These are phyloP conservation scores for Irena cyanogastra DNA, from an alignment of 2,113 vertebrate species.

Conservation along the genomic window DNA sequence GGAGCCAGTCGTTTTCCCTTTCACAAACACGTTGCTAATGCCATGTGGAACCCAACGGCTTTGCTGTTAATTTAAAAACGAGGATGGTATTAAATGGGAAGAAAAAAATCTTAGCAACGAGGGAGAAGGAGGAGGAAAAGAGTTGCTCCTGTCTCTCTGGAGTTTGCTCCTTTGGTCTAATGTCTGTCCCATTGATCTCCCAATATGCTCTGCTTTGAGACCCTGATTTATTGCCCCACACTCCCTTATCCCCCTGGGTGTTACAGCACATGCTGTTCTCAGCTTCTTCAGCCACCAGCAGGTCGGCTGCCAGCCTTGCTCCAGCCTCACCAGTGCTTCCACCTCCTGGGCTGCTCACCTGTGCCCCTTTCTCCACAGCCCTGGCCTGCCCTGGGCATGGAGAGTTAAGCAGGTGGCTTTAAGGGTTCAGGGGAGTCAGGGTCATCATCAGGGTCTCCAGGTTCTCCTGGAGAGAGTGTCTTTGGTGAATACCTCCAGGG, in stretches of 20 bases:
- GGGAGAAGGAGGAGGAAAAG: neutral
- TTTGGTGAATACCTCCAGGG: neutral
- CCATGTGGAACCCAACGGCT: conserved; percentile 19
- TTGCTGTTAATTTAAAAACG: conserved; percentile 50
- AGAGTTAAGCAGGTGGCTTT: neutral
- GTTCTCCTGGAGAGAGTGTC: neutral
- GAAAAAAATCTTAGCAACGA: neutral
- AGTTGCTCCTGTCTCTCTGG: neutral
- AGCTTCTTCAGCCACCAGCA: neutral
- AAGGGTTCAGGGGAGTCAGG: neutral
- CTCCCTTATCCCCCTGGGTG: neutral
- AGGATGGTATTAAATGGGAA: conserved; percentile 35
- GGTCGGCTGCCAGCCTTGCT: neutral
- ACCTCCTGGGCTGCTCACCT: neutral
- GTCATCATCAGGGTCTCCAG: neutral
- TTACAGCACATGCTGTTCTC: neutral
- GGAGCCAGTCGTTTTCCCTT: conserved; percentile 21
- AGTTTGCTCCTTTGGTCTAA: neutral
- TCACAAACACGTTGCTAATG: conserved; percentile 48
- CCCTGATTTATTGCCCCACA: neutral
- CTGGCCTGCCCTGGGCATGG: neutral
- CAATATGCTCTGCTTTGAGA: neutral
- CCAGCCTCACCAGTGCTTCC: neutral
- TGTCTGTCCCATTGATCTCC: conserved; percentile 41
- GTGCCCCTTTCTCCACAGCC: neutral